Conservation (phyloP, 2,113 vertebrate genomes). For the Epinephelus fuscoguttatus region DNA sequence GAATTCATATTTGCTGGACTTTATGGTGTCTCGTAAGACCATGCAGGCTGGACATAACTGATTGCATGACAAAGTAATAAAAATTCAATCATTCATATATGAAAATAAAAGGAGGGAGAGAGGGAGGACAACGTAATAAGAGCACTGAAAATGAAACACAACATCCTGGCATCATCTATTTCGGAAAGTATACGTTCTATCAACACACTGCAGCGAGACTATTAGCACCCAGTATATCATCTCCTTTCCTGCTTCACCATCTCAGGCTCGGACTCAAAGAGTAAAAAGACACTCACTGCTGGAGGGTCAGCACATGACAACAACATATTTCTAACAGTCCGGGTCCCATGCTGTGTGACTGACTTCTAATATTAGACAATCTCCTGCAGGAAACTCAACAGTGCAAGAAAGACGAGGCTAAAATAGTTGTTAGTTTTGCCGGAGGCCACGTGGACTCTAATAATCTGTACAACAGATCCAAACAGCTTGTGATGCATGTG, state of each 20-base stretch:
- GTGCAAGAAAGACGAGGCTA: background rate
- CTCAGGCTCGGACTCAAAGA: background rate
- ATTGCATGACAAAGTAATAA: too few species aligned
- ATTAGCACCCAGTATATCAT: background rate
- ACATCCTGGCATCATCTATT: background rate
- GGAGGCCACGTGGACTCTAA: background rate
- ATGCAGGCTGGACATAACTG: too few species aligned
- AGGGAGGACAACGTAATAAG: background rate
- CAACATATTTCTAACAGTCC: conserved; percentile 14
- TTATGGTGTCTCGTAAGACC: too few species aligned
- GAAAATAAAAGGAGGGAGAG: too few species aligned
- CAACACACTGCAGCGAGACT: background rate
- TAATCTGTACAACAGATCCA: background rate
- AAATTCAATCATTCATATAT: background rate
- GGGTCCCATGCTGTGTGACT: conserved; percentile 23
- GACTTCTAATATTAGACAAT: conserved; percentile 48
- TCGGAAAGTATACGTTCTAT: too few species aligned
- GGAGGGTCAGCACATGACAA: conserved; percentile 38
- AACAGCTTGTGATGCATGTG: conserved; percentile 5
- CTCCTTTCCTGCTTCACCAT: background rate
- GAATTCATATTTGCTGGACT: too few species aligned
- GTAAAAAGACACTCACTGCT: background rate
- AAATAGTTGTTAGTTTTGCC: background rate
- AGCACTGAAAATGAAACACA: background rate
- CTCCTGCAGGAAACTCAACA: conserved; percentile 15